A percentile compares a stretch with the other conserved stretches of the same genome.
Evolutionary conservation across 2,113 vertebrate species (phyloP).

Genomic region (Asarcornis scutulata): DNA sequence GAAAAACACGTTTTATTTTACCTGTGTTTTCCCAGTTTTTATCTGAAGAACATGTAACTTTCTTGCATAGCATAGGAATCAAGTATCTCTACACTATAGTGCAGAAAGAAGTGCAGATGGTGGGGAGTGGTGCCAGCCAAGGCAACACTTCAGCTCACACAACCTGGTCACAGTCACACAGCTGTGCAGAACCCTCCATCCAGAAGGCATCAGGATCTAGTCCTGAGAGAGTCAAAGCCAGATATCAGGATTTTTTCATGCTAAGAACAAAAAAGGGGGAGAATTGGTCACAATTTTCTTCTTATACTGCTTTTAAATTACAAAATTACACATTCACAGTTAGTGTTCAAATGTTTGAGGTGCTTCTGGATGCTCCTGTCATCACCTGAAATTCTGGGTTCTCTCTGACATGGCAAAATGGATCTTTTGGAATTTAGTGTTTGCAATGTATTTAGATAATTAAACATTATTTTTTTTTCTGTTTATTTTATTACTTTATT

Average conservation of each 20-base stretch:
- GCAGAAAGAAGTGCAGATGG: neutral
- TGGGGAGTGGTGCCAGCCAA: neutral
- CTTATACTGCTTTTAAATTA: neutral
- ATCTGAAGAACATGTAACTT: neutral
- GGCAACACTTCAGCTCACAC: neutral
- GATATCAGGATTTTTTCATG: neutral
- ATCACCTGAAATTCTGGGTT: neutral
- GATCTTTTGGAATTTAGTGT: neutral
- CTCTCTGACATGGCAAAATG: neutral
- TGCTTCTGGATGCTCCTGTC: neutral
- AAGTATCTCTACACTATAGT: neutral
- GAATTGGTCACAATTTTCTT: neutral
- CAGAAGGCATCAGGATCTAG: neutral
- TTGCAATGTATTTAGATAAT: neutral
- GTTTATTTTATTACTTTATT: neutral
- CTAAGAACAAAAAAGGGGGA: neutral
- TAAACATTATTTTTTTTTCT: neutral
- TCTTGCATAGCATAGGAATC: neutral
- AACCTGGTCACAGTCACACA: neutral
- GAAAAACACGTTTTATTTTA: neutral
- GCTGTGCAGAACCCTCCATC: neutral
- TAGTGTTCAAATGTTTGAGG: neutral
- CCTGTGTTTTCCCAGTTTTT: neutral
- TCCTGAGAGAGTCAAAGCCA: neutral
- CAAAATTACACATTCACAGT: neutral